Evolutionary conservation across 2,888 invertebrate species (phyloP), one percentile per base, ranked within the genome.

Genomic region (Cantharis lateralis): DNA sequence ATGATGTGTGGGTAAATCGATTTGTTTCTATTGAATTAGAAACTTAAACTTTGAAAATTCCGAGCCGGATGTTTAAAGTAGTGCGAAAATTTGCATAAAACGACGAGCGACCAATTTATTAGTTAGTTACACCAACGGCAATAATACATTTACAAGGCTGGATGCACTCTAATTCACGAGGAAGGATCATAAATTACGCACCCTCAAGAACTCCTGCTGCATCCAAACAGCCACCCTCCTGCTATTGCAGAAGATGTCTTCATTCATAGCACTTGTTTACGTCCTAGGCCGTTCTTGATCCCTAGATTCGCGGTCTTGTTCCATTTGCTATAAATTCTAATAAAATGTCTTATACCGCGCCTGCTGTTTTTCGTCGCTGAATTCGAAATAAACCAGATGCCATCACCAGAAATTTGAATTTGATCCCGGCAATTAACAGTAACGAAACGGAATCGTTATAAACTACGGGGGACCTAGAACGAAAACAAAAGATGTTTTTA

Each of bases 61-160:
- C 7, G 32, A n/a, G 48, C 13, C 16, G 64, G 20, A 64, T 15
- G 26, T 68, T 16, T 68, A 1, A 68, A 68, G 72, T 70, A 63
- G 68, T 75, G 72, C 69, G 74, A 28, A 77, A 74, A 77, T 77
- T 77, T 68, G 71, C 74, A 77, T 74, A 77, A 74, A 82, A 79
- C 78, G 79, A 78, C 82, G 80, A 78, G 82, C 83, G 81, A 82
- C 82, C 84, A 85, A 85, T 86, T 86, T 86, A 84, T 84, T 84
- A 82, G 84, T 82, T 82, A 83, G 83, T 82, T 81, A 83, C 81
- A 81, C 84, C 83, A 81, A 83, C 82, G 83, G 83, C 83, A 85
- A 85, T 86, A 86, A 86, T 87, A 86, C 84, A 86, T 86, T 86
- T 86, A 85, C 87, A 85, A 82, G 86, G 83, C 83, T 84, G 81